Percentiles rank a stretch among this genome's conserved stretches.
These are phyloP conservation scores for Lophius americanus DNA, from an alignment of 2,797 vertebrate species.

Conservation along the genomic window DNA sequence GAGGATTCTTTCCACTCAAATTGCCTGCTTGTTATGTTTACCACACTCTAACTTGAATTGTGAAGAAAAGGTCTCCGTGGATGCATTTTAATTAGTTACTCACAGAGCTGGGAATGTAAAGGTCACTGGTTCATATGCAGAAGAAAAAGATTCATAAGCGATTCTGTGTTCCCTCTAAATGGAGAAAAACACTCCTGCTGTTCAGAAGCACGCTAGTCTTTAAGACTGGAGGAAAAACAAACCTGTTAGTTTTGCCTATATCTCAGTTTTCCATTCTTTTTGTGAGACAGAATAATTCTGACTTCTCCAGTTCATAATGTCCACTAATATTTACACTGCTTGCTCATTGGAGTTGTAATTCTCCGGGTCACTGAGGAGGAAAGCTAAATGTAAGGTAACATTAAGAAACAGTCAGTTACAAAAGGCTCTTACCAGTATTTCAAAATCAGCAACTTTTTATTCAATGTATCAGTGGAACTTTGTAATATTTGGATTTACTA, in stretches of 20 bases:
- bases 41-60: background rate
- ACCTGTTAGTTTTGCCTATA: no score
- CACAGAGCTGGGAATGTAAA: conserved; percentile 12
- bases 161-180: no score
- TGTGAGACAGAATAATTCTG: conserved; percentile 38
- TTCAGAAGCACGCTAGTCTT: no score
- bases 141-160: conserved; percentile 5
- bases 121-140: conserved; percentile 14
- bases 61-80: conserved; percentile 6
- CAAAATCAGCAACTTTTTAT: no score
- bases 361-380: conserved; percentile 33
- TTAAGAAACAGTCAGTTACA: background rate
- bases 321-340: conserved; percentile 49
- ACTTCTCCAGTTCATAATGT: conserved; percentile 46
- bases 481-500: background rate
- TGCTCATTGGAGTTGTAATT: conserved; percentile 43
- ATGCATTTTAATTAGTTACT: conserved; percentile 7
- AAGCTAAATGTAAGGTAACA: background rate
- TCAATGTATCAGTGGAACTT: background rate
- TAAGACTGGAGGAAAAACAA: no score
- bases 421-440: no score
- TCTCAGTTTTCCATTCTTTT: background rate
- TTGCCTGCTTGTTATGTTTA: conserved; percentile 4
- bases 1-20: background rate
- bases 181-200: no score